These are phyloP conservation scores for Lichenostomus cassidix DNA, from an alignment of 2,113 vertebrate species.

Conservation along the genomic window DNA sequence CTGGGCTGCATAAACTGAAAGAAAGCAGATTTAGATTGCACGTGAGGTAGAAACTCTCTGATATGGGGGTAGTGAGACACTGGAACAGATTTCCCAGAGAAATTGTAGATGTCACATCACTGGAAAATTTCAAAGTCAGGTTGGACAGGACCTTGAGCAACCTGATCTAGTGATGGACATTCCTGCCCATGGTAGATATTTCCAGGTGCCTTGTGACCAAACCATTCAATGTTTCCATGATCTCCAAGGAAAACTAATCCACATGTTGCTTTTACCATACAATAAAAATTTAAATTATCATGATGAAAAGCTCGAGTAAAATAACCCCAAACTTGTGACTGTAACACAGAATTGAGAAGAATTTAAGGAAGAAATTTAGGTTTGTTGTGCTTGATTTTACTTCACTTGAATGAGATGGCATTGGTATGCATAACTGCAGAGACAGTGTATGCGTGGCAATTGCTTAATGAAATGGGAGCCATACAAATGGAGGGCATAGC, in stretches of 20 bases:
- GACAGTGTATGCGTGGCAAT: background rate
- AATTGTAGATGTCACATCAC: background rate
- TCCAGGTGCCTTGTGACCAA: background rate
- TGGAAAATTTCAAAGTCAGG: background rate
- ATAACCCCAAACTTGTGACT: background rate
- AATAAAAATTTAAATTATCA: background rate
- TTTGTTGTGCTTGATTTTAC: background rate
- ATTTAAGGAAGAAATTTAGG: background rate
- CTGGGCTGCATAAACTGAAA: background rate
- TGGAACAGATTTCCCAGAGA: background rate
- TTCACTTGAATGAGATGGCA: background rate
- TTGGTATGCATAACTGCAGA: background rate
- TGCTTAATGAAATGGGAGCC: background rate
- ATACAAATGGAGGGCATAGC: background rate
- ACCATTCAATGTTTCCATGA: background rate
- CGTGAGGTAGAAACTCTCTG: background rate
- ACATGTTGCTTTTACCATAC: fast-evolving
- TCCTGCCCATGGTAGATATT: background rate
- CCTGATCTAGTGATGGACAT: background rate
- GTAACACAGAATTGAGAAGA: background rate
- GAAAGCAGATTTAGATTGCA: background rate
- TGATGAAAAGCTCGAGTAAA: background rate
- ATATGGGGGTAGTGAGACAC: background rate
- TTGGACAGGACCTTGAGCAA: background rate
- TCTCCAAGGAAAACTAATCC: background rate